phyloP scores from a whole-genome alignment of 2,888 invertebrate species.

The Diarsia rubi region DNA sequence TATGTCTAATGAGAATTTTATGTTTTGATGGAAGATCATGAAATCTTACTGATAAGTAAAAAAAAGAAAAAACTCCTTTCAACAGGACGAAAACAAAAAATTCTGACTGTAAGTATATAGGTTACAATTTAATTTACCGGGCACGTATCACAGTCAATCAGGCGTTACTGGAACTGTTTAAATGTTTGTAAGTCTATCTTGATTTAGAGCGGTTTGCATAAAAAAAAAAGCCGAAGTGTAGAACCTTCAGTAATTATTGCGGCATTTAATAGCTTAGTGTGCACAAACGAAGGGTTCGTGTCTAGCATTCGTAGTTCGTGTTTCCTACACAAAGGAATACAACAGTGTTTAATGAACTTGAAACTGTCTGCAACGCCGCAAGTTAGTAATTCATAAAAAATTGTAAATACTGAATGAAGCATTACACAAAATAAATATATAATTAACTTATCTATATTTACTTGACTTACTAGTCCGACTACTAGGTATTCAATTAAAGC shows the following conservation, averaged over 20 bases:
- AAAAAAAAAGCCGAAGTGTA: constrained; percentile 32
- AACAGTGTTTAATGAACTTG: constrained; percentile 57
- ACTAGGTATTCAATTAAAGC: background rate
- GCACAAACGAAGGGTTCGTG: constrained; percentile 74
- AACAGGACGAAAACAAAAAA: background rate
- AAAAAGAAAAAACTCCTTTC: background rate
- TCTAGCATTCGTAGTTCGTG: constrained; percentile 66
- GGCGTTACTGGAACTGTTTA: background rate
- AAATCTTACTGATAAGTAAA: background rate
- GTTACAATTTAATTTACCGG: background rate
- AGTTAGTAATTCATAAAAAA: constrained; percentile 24
- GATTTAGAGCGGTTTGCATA: background rate
- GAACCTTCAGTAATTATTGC: constrained; percentile 72
- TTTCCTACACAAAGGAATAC: constrained; percentile 48
- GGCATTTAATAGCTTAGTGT: constrained; percentile 71
- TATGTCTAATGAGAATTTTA: background rate
- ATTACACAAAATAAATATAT: background rate
- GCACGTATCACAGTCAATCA: background rate
- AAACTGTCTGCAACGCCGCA: constrained; percentile 38
- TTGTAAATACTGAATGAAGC: background rate
- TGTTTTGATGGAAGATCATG: background rate
- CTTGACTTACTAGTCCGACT: background rate
- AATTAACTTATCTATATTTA: constrained; percentile 8
- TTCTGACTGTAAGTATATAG: background rate
- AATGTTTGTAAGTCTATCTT: background rate